Percentiles rank a stretch among this genome's conserved stretches.
phyloP scores from a whole-genome alignment of 2,888 invertebrate species.

The Trichacis sp. region DNA sequence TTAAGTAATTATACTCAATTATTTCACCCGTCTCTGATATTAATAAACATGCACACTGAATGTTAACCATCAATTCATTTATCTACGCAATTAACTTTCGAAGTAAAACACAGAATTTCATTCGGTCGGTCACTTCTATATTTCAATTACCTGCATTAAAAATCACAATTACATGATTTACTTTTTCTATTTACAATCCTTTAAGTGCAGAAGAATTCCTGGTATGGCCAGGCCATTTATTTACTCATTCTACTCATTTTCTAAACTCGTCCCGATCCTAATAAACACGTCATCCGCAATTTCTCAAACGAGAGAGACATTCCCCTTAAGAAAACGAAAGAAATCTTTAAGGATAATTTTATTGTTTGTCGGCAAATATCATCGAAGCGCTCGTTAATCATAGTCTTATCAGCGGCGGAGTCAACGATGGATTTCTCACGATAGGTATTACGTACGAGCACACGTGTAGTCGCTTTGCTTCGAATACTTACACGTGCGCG shows the following conservation, averaged over 20 bases:
- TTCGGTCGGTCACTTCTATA: too few relatives aligned
- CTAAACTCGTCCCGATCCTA: not conserved
- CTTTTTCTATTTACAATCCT: too few relatives aligned
- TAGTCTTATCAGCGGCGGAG: conserved; percentile 4
- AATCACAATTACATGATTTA: too few relatives aligned
- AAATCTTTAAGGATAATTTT: not conserved
- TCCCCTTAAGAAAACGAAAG: not conserved
- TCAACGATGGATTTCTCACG: conserved; percentile 15
- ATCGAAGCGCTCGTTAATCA: conserved; percentile 7
- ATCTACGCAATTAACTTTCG: too few relatives aligned
- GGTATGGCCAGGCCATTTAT: not conserved
- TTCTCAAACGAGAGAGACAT: not conserved
- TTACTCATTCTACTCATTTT: not conserved
- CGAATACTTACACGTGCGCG: not conserved
- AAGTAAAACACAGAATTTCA: too few relatives aligned
- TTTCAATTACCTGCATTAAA: too few relatives aligned
- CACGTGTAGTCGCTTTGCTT: conserved; percentile 6
- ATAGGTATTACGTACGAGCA: conserved; percentile 8
- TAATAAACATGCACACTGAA: too few relatives aligned
- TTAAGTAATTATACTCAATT: too few relatives aligned
- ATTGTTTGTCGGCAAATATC: conserved; percentile 2
- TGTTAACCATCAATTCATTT: too few relatives aligned
- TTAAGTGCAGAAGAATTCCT: too few relatives aligned
- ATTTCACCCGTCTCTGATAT: too few relatives aligned
- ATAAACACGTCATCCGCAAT: not conserved